Conservation (phyloP, 2,888 invertebrate species). For the Mycogona germanica region DNA sequence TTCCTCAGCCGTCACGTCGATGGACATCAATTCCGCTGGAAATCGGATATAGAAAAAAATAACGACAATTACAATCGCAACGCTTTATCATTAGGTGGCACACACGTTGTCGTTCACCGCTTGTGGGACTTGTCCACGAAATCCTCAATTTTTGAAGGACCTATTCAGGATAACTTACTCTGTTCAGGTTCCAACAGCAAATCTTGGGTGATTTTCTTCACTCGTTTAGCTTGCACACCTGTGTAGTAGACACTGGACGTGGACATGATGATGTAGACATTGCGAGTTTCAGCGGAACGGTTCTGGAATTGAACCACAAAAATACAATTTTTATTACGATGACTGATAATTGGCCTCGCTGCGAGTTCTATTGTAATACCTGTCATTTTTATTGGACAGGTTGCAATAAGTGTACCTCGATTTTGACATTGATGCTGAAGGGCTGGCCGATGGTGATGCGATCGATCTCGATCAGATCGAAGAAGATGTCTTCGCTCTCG, state of each 20-base stretch:
- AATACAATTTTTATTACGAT: constrained; percentile 4
- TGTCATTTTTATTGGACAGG: neutral
- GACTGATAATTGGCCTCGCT: too few relatives aligned
- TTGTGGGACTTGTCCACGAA: too few relatives aligned
- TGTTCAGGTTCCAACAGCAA: constrained; percentile 49
- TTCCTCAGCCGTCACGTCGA: constrained; percentile 50
- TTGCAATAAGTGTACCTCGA: constrained; percentile 39
- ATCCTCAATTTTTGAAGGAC: too few relatives aligned
- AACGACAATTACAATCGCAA: too few relatives aligned
- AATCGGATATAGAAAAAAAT: neutral
- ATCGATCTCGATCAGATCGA: constrained; percentile 51
- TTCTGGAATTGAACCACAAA: constrained; percentile 37
- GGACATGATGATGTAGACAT: constrained; percentile 48
- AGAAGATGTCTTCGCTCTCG: constrained; percentile 26
- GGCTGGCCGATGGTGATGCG: constrained; percentile 50
- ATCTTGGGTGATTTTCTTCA: constrained; percentile 54
- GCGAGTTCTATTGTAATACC: neutral
- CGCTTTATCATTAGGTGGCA: too few relatives aligned
- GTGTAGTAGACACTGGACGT: constrained; percentile 63
- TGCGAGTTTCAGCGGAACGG: constrained; percentile 47
- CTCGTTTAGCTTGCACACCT: constrained; percentile 54
- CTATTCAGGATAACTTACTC: too few relatives aligned
- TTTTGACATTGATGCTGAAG: constrained; percentile 52
- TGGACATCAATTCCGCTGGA: constrained; percentile 42
- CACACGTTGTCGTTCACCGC: too few relatives aligned